Evolutionary conservation across 2,888 invertebrate species (phyloP).

Genomic region (Sarcophaga subvicina): DNA sequence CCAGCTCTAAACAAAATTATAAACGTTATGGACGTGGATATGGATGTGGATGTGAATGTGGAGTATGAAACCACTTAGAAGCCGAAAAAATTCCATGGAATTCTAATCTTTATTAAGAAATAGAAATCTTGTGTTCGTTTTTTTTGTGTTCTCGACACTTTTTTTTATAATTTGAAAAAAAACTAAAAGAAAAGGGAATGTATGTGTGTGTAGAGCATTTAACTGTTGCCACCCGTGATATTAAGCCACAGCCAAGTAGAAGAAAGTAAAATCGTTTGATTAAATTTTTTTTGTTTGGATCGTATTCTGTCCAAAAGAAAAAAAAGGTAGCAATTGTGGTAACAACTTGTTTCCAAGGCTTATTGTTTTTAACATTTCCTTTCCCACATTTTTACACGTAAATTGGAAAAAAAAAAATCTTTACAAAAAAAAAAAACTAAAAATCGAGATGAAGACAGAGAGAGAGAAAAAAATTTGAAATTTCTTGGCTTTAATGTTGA

Average conservation of each 20-base stretch:
- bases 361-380: constrained; percentile 59
- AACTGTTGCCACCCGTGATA: constrained; percentile 70
- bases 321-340: constrained; percentile 33
- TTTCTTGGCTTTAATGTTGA: constrained; percentile 59
- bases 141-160: constrained; percentile 33
- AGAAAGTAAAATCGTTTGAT: constrained; percentile 56
- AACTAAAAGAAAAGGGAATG: background rate
- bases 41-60: background rate
- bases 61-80: constrained; percentile 64
- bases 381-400: constrained; percentile 67
- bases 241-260: constrained; percentile 47
- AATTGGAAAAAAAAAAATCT: constrained; percentile 53
- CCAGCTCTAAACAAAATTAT: background rate
- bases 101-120: constrained; percentile 66
- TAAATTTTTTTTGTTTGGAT: constrained; percentile 33
- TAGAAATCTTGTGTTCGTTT: constrained; percentile 36
- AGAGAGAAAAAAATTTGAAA: background rate
- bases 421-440: constrained; percentile 16
- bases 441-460: background rate
- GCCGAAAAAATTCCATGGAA: constrained; percentile 67
- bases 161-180: background rate
- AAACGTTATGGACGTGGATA: constrained; percentile 7
- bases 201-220: constrained; percentile 32
- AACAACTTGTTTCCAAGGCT: constrained; percentile 41
- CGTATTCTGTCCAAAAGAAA: background rate